These are phyloP conservation scores for Marcusenius ussheri DNA, from an alignment of 2,113 vertebrate species.

Conservation along the genomic window DNA sequence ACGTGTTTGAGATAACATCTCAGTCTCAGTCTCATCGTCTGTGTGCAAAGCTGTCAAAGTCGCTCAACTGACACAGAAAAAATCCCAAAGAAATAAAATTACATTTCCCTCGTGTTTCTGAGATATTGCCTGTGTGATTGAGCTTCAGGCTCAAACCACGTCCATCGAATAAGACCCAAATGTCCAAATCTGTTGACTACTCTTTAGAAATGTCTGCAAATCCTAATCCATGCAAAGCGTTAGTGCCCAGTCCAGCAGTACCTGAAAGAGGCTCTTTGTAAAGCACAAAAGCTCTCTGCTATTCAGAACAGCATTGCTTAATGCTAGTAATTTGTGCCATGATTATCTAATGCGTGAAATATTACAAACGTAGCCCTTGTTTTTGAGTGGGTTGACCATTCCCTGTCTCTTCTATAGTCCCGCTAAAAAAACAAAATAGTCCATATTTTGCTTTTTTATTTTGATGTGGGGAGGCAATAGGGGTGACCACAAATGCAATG, in stretches of 20 bases:
- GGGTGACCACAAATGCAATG: not conserved
- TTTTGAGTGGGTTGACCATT: not conserved
- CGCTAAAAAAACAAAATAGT: not conserved
- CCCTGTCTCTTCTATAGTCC: not conserved
- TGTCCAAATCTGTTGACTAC: not conserved
- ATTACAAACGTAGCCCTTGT: not conserved
- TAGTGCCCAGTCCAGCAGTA: not conserved
- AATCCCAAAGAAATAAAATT: not conserved
- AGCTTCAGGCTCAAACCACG: not conserved
- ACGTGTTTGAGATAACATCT: not conserved
- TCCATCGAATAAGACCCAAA: not conserved
- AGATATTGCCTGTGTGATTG: not conserved
- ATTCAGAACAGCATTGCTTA: not conserved
- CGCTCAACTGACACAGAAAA: not conserved
- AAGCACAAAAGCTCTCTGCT: not conserved
- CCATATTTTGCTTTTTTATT: not conserved
- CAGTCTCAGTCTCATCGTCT: not conserved
- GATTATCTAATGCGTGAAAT: not conserved
- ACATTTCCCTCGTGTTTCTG: not conserved
- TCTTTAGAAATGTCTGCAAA: not conserved
- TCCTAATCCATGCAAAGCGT: not conserved
- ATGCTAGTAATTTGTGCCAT: not conserved
- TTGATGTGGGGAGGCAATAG: not conserved
- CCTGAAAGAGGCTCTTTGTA: not conserved
- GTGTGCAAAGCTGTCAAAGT: not conserved